These are phyloP conservation scores for Cybosia mesomella DNA, from an alignment of 2,888 invertebrate species.

Conservation along the genomic window DNA sequence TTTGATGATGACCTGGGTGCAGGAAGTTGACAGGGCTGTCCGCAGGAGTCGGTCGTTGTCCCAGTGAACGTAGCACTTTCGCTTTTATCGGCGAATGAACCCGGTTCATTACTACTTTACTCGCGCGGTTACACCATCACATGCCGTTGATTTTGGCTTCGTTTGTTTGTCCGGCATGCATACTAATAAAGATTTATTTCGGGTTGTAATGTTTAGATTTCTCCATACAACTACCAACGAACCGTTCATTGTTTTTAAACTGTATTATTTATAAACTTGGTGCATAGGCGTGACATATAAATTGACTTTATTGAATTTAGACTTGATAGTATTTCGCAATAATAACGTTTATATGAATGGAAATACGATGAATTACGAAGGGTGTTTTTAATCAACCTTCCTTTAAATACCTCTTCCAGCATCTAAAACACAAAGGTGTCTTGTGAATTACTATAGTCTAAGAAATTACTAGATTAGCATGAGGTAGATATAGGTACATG, in stretches of 20 bases:
- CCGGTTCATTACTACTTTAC: constrained; percentile 81
- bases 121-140: constrained; percentile 83
- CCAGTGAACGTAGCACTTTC: constrained; percentile 85
- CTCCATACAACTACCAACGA: constrained; percentile 60
- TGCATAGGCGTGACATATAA: constrained; percentile 48
- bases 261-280: constrained; percentile 54
- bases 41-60: constrained; percentile 85
- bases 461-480: not conserved
- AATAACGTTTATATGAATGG: not conserved
- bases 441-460: not conserved
- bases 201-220: constrained; percentile 80
- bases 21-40: constrained; percentile 71
- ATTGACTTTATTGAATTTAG: constrained; percentile 32
- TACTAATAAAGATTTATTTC: constrained; percentile 76
- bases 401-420: not conserved
- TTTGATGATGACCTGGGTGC: constrained; percentile 65
- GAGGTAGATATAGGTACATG: not conserved
- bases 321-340: not conserved
- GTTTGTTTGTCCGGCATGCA: constrained; percentile 75
- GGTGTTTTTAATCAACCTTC: too few species aligned
- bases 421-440: not conserved
- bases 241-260: constrained; percentile 57
- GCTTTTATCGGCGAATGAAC: constrained; percentile 86
- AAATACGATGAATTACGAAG: too few species aligned
- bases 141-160: constrained; percentile 75